Percentiles rank a stretch among this genome's conserved stretches.
Conservation (phyloP, 2,888 invertebrate genomes). For the Pandemis heparana region DNA sequence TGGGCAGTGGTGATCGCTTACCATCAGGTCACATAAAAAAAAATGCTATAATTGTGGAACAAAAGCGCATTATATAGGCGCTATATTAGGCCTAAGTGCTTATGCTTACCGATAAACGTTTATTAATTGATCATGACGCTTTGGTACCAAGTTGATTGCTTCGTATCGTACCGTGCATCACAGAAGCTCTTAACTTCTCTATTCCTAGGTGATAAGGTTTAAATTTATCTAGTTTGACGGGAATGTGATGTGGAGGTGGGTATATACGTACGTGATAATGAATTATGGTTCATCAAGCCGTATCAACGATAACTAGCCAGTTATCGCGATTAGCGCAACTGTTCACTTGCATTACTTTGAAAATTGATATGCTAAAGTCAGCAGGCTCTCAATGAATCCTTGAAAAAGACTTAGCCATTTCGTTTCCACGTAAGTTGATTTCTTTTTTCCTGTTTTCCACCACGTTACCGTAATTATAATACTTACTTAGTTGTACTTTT, state of each 20-base stretch:
- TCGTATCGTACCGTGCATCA: slow-evolving; percentile 35
- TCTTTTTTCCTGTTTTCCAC: neutral
- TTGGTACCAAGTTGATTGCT: slow-evolving; percentile 42
- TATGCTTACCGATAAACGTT: slow-evolving; percentile 15
- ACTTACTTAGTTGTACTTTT: too few species aligned
- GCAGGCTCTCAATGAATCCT: neutral
- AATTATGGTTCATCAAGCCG: slow-evolving; percentile 24
- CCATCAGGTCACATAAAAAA: too few species aligned
- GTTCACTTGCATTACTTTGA: slow-evolving; percentile 5
- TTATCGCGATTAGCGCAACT: slow-evolving; percentile 21
- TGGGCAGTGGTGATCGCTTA: too few species aligned
- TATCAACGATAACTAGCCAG: neutral
- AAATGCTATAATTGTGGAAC: slow-evolving; percentile 21
- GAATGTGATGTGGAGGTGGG: neutral
- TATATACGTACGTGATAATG: slow-evolving; percentile 25
- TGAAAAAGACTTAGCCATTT: neutral
- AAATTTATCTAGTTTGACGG: neutral
- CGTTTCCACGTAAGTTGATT: neutral
- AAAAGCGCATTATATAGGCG: neutral
- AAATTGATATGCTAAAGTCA: slow-evolving; percentile 9
- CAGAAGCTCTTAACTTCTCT: neutral
- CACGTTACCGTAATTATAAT: too few species aligned
- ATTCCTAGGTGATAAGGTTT: slow-evolving; percentile 8
- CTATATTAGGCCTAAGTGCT: neutral
- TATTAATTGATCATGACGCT: slow-evolving; percentile 42